These are phyloP conservation scores for Lithophane semibrunnea DNA, from an alignment of 2,888 invertebrate species.

Conservation along the genomic window DNA sequence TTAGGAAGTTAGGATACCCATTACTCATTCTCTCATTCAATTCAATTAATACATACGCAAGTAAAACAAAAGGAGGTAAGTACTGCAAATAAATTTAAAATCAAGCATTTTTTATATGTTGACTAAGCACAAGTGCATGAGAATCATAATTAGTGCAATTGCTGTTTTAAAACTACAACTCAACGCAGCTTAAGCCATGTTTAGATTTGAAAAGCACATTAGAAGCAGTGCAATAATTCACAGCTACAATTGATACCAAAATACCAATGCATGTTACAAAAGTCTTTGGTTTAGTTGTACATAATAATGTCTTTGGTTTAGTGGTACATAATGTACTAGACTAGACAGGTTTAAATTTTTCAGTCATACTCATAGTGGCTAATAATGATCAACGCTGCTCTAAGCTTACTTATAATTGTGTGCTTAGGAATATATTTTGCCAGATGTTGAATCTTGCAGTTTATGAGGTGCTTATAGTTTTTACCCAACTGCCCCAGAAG, in stretches of 20 bases:
- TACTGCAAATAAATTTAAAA: neutral
- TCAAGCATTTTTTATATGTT: conserved; percentile 3
- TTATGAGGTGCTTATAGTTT: neutral
- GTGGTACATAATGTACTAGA: neutral
- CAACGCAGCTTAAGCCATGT: conserved; percentile 56
- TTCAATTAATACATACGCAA: too few relatives aligned
- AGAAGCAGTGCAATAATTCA: conserved; percentile 8
- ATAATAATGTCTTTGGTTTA: too few relatives aligned
- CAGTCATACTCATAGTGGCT: neutral
- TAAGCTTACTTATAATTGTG: neutral
- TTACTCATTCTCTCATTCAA: neutral
- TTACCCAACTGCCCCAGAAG: too few relatives aligned
- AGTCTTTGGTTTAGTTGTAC: neutral
- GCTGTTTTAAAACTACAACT: conserved; percentile 54
- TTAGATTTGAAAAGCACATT: conserved; percentile 64
- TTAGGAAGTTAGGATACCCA: neutral
- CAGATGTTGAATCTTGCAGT: neutral
- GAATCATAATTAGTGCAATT: conserved; percentile 10
- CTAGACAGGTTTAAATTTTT: neutral
- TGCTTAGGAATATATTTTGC: too few relatives aligned
- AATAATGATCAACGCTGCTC: neutral
- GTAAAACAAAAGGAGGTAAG: neutral
- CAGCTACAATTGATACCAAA: neutral
- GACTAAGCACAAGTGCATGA: conserved; percentile 4
- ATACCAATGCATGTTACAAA: neutral